Evolutionary conservation across 1,140 invertebrate genomes (phyloP), one percentile per base, ranked within the genome.

Genomic region (Bombus superbus): DNA sequence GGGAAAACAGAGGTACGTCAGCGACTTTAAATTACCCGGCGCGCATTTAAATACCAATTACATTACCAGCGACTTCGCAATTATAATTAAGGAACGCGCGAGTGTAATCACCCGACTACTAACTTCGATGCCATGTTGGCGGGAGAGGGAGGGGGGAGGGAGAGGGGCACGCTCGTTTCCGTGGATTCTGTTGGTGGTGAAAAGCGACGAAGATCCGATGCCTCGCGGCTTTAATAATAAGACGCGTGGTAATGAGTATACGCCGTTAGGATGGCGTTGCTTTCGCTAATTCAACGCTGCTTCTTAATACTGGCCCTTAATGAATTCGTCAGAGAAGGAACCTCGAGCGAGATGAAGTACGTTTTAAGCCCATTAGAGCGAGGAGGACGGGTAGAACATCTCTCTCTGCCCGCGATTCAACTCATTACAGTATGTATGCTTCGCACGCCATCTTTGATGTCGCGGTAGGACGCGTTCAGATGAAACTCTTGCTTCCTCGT

Each of bases 341-440:
- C 44, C 22, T 13, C 35, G 32, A 77, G 66, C 25, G 64, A 74
- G 74, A 69, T 22, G n/a, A 59, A 25, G 66, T 44, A 32, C 42
- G 86, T 53, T 44, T 44, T 44, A n/a, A n/a, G 32, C 15, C n/a
- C 32, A 11, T 76, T n/a, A 38, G 74, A 71, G 66, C 25, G 44
- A 18, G 53, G 25, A 9, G 9, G 57, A 22, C 15, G 32, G 62
- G 47, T 35, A 28, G 47, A 66, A 44, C 40, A 71, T 78, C 88
- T 86, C 83, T 88, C 90, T 89, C 91, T 91, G 90, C 91, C 81
- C 88, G 83, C 92, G 93, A 92, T 94, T 94, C 94, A 94, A 95
- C 94, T 95, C 94, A 95, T 95, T 95, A 95, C 93, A 94, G 94
- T 93, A 94, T 91, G 93, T 93, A 92, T 91, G 93, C 92, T 89